Base-by-base conservation (phyloP, 2,113 vertebrate species). In the Penelope pileata region DNA sequence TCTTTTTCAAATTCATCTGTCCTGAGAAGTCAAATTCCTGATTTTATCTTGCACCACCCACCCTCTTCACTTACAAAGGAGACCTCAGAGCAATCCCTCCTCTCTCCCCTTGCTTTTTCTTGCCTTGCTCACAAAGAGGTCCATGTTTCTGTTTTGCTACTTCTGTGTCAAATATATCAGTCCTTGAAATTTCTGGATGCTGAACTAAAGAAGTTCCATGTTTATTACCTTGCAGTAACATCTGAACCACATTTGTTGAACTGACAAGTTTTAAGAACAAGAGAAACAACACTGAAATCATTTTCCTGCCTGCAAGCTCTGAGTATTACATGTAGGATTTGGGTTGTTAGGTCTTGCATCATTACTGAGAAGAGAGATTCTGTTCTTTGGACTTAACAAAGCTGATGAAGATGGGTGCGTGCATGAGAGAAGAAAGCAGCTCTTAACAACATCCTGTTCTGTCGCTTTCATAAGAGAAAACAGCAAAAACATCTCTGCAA, bases 11-110 rank as follows among this genome's bases (percentile, higher is more conserved):
- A 91, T 84, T 56, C 48, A 53, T 94, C 90, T 93, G 66, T 86
- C 91, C 93, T 64, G 86, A 94, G 83, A 88, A 94, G 84, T 90
- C 67, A 88, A 92, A 93, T 96, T 96, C 91, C 63, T 87, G 93
- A 96, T 96, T 94, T 96, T 94, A 93, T 96, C 94, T 96, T 8
- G 1, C 54, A 79, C 90, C 88, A 93, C 90, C 92, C 91, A 91
- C 80, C 62, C 50, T 92, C 66, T 80, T 91, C 54, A 30, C 53
- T 95, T 50, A 51, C 66, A 79, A 77, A 68, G 64, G 42, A 32
- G 77, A 91, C 64, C 72, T 92, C 56, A 16, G 80, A 91, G 73
- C 50, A 89, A 70, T 67, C 19, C 67, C 16, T 70, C 9, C 4
- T 54, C 64, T 78, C 68, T 76, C 48, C 42, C 53, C 51, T 91